phyloP scores from a whole-genome alignment of 2,113 vertebrate genomes.

The Vanacampus margaritifer region DNA sequence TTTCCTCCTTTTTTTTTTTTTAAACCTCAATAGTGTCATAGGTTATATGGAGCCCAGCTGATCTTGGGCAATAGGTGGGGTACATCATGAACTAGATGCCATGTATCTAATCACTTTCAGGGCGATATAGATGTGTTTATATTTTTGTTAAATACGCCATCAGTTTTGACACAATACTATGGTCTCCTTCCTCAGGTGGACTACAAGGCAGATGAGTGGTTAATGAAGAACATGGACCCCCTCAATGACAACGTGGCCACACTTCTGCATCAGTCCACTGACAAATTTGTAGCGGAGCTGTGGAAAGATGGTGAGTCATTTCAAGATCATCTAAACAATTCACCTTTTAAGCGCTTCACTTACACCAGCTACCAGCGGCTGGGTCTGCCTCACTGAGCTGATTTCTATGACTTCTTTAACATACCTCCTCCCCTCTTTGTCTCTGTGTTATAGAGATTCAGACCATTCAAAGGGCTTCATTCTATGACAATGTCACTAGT shows the following conservation, averaged over 20 bases:
- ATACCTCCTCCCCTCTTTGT: conserved; percentile 43
- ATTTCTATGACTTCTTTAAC: conserved; percentile 55
- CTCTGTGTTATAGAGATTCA: conserved; percentile 92
- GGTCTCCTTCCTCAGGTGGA: conserved; percentile 80
- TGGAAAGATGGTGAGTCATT: conserved; percentile 94
- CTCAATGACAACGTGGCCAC: conserved; percentile 97
- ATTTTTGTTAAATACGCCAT: neutral
- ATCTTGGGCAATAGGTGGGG: too few relatives aligned
- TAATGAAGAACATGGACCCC: conserved; percentile 99
- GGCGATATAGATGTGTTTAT: neutral
- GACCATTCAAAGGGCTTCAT: conserved; percentile 98
- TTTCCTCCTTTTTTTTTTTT: too few relatives aligned
- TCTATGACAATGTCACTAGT: conserved; percentile 98
- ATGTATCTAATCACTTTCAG: neutral
- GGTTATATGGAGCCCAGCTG: too few relatives aligned
- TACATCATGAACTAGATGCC: neutral
- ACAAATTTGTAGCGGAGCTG: conserved; percentile 93
- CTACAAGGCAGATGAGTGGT: conserved; percentile 97
- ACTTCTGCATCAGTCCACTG: conserved; percentile 91
- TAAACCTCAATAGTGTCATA: too few relatives aligned
- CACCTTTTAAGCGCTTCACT: conserved; percentile 9
- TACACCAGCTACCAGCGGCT: conserved; percentile 45
- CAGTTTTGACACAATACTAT: neutral
- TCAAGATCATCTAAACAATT: neutral
- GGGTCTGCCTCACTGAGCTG: conserved; percentile 51